Percentiles rank a stretch among this genome's conserved stretches.
phyloP scores from a whole-genome alignment of 92 coral and sea anemone genomes.

The Bergia puertoricense region DNA sequence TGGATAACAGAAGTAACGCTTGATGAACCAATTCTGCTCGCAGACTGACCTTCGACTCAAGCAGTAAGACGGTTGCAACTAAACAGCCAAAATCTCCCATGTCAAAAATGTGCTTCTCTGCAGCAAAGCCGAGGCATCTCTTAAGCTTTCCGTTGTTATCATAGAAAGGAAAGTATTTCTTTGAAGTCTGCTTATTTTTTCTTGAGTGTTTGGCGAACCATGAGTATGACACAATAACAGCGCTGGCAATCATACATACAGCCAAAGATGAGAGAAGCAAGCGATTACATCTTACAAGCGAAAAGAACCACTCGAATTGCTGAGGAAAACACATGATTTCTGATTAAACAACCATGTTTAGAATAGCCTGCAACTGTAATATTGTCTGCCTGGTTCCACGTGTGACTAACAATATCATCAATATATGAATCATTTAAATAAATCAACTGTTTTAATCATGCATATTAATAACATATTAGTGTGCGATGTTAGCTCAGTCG shows the following conservation, averaged over 20 bases:
- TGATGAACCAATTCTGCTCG: neutral
- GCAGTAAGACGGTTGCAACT: slow-evolving; percentile 4
- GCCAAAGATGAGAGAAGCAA: neutral
- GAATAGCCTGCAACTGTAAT: too few relatives aligned
- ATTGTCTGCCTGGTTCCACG: too few relatives aligned
- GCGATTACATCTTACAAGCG: neutral
- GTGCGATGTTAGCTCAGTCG: too few relatives aligned
- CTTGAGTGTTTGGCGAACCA: neutral
- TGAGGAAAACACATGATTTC: too few relatives aligned
- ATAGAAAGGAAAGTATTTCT: neutral
- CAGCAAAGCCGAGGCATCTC: slow-evolving; percentile 16
- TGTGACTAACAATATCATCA: too few relatives aligned
- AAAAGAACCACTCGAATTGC: neutral
- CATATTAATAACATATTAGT: too few relatives aligned
- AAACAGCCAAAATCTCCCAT: slow-evolving; percentile 10
- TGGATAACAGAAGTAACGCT: neutral
- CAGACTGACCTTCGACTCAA: neutral
- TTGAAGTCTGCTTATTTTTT: neutral
- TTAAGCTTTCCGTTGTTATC: neutral
- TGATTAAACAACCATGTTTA: too few relatives aligned
- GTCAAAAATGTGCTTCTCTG: neutral
- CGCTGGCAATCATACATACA: neutral
- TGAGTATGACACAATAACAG: neutral
- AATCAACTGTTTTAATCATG: too few relatives aligned
- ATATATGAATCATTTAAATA: too few relatives aligned